Evolutionary conservation across 2,888 invertebrate genomes (phyloP).

Genomic region (Amphipoea lucens): DNA sequence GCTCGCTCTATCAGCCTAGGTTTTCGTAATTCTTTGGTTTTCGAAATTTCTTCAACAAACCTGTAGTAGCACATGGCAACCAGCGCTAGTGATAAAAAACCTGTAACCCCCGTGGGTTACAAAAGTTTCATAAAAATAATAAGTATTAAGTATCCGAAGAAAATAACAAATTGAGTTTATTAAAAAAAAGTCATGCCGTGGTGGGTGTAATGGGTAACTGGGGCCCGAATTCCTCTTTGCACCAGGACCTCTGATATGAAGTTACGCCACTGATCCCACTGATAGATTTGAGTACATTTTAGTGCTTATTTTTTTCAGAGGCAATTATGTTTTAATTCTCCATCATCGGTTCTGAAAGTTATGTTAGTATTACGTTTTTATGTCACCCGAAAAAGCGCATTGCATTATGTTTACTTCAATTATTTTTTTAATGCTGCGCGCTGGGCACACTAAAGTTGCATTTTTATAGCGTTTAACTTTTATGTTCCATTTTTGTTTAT

Average conservation of each 20-base stretch:
- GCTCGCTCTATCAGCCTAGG: too few species aligned
- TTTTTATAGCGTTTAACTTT: constrained; percentile 53
- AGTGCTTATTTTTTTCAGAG: constrained; percentile 47
- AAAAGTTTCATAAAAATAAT: neutral
- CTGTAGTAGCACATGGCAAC: neutral
- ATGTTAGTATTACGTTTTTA: constrained; percentile 49
- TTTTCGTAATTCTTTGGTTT: neutral
- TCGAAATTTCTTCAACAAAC: neutral
- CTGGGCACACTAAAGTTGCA: constrained; percentile 46
- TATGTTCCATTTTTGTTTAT: constrained; percentile 50
- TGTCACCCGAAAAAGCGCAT: constrained; percentile 36
- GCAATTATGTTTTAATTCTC: constrained; percentile 41
- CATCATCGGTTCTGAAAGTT: constrained; percentile 52
- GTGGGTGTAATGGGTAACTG: neutral
- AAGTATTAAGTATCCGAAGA: neutral
- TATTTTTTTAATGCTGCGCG: constrained; percentile 27
- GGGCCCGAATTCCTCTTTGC: neutral
- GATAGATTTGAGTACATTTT: constrained; percentile 39
- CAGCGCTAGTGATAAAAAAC: neutral
- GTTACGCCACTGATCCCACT: constrained; percentile 14
- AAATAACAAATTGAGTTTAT: neutral
- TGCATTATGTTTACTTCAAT: constrained; percentile 41
- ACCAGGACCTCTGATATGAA: neutral
- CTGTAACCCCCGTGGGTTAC: neutral
- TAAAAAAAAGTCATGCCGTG: neutral